Conservation (phyloP, 2,113 vertebrate genomes). For the Pontoporia blainvillei region DNA sequence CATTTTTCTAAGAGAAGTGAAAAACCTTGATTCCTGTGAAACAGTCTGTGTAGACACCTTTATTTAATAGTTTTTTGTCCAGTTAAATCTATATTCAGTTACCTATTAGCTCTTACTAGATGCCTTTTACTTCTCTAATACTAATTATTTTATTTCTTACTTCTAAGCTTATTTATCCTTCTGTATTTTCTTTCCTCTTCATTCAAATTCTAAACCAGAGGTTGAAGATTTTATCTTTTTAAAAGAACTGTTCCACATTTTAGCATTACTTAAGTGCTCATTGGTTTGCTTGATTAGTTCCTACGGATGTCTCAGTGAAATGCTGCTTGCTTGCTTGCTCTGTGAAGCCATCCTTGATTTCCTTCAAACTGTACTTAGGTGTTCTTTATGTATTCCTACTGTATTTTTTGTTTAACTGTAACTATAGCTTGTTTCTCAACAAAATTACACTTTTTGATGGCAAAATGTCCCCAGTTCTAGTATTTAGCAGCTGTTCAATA, state of each 20-base stretch:
- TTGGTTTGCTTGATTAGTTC: neutral
- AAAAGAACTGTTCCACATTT: neutral
- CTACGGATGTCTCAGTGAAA: neutral
- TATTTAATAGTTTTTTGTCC: neutral
- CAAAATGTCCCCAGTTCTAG: neutral
- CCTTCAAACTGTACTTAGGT: neutral
- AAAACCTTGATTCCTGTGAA: neutral
- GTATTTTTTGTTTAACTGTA: neutral
- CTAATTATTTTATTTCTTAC: neutral
- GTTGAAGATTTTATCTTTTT: neutral
- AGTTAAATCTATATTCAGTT: neutral
- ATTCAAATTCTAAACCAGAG: neutral
- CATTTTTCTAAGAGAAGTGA: neutral
- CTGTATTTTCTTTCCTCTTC: neutral
- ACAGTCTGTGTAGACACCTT: neutral
- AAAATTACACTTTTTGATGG: neutral
- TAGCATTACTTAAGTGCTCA: neutral
- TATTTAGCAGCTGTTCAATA: neutral
- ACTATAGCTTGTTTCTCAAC: neutral
- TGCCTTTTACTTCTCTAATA: neutral
- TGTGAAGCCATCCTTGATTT: neutral
- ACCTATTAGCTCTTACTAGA: neutral
- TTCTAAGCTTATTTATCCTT: neutral
- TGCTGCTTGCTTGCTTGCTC: neutral
- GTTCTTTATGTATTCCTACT: neutral